Evolutionary conservation across 2,113 vertebrate genomes (phyloP), one percentile per base, ranked within the genome.

Genomic region (Gnathochromis pfefferi): DNA sequence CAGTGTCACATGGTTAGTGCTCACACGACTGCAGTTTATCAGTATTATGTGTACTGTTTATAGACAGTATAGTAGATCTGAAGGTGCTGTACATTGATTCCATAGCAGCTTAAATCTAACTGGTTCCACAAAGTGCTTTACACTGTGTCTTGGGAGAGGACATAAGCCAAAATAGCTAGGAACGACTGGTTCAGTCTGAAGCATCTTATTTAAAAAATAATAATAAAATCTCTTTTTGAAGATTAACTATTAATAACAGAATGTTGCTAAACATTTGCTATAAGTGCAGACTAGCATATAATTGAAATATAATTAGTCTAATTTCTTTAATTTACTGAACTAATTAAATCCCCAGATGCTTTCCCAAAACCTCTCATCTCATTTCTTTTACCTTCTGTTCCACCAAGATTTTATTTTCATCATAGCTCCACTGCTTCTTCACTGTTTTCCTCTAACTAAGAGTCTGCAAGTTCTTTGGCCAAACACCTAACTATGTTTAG

Each of bases 381-480:
- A 2, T 86, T 23, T 16, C 51, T 60, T 78, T 35, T 26, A 16
- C 12, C 7, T 51, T 63, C 35, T 16, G 1, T 49, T 57, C 3
- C 19, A 23, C 11, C 45, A 78, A 33, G 45, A 7, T 63, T 70
- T 65, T 33, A 14, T 80, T 70, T 84, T 49, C 54, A 60, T 60
- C 31, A 9, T 23, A 65, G n/a, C 54, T 49, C 78, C 70, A 10
- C 53, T 7, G 75, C 79, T 26, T 31, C 9, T 0, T 33, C 81
- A 3, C 87, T 31, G 12, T 53, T 68, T 60, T 65, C 58, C 57
- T 33, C 33, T 28, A 28, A 31, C 78, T 68, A 28, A 60, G 51
- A 57, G 23, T 75, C 6, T 49, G 23, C 58, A 84, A 57, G 55
- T 82, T 47, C 38, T 75, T 17, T 81, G 87, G 80, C 88, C 81